Base-by-base conservation (phyloP, 2,888 invertebrate species). In the Acronicta aceris region DNA sequence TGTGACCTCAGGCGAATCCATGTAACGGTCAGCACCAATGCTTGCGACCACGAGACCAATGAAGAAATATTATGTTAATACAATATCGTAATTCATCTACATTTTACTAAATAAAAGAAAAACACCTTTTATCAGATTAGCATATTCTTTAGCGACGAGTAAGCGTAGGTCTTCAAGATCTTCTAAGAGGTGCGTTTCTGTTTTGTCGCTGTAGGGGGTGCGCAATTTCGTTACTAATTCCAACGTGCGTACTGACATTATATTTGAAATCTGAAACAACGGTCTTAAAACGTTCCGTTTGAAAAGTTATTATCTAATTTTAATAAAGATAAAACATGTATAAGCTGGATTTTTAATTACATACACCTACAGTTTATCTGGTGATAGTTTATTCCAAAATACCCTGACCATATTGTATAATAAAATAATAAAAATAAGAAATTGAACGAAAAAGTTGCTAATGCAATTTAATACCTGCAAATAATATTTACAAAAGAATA, bases 401-500 rank as follows among this genome's bases (percentile, higher is more conserved):
- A 3, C n/a, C 21, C 4, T 21, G 2, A 21, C 21, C 21, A 4
- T 27, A 27, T 27, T 7, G 9, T 9, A 9, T 13, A 36, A 36
- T 36, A 4, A 21, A 27, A 30, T 27, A 46, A 30, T 15, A 46
- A 25, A 33, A 47, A 10, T 42, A 42, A 17, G 10, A 42, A 21
- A 42, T 15, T 5, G 12, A 12, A 10, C 17, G 0, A 13, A 17
- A 43, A 12, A 17, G 8, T 43, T 21, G 1, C 17, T 21, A 43
- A 6, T 17, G 2, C 3, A 13, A 21, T 21, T 21, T 21, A 21
- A 21, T 84, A 95, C 95, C 86, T 95, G 95, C 47, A 95, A 81
- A 82, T 91, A 96, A 79, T 94, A 95, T 81, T 96, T 95, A 72
- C 95, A 95, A 80, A 96, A 96, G n/a, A 96, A 79, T 55, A 96